Percentiles rank a stretch among this genome's conserved stretches.
phyloP scores from a whole-genome alignment of 2,888 invertebrate species.

The Margaritifera margaritifera region DNA sequence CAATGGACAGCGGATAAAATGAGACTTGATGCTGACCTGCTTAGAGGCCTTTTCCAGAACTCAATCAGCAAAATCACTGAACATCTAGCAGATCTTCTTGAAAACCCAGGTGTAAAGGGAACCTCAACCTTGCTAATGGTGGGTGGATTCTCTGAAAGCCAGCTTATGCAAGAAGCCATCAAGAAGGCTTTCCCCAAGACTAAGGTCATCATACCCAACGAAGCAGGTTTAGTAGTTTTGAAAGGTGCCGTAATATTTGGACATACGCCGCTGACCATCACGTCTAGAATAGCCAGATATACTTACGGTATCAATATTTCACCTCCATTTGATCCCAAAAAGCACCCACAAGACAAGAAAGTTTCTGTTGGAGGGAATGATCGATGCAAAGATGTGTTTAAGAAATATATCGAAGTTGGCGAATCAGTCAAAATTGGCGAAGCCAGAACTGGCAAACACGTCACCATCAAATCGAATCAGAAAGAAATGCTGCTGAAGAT shows the following conservation, averaged over 20 bases:
- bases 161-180: conserved; percentile 30
- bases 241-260: conserved; percentile 45
- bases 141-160: conserved; percentile 41
- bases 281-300: conserved; percentile 33
- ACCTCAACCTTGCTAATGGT: conserved; percentile 37
- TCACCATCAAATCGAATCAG: conserved; percentile 41
- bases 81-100: conserved; percentile 30
- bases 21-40: conserved; percentile 33
- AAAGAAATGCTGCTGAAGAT: conserved; percentile 44
- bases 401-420: conserved; percentile 40
- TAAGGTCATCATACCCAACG: conserved; percentile 32
- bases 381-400: conserved; percentile 41
- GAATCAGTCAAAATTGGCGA: conserved; percentile 33
- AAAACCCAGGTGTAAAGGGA: conserved; percentile 17
- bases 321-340: conserved; percentile 21
- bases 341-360: conserved; percentile 23
- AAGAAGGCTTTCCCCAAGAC: conserved; percentile 17
- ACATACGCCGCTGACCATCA: conserved; percentile 25
- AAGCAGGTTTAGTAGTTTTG: conserved; percentile 35
- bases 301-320: conserved; percentile 36
- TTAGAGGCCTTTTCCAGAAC: conserved; percentile 29
- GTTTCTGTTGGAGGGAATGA: conserved; percentile 32
- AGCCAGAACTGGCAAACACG: conserved; percentile 33
- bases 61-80: conserved; percentile 24
- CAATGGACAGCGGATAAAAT: conserved; percentile 35